Evolutionary conservation across 2,797 vertebrate species (phyloP).

Genomic region (Todus mexicanus): DNA sequence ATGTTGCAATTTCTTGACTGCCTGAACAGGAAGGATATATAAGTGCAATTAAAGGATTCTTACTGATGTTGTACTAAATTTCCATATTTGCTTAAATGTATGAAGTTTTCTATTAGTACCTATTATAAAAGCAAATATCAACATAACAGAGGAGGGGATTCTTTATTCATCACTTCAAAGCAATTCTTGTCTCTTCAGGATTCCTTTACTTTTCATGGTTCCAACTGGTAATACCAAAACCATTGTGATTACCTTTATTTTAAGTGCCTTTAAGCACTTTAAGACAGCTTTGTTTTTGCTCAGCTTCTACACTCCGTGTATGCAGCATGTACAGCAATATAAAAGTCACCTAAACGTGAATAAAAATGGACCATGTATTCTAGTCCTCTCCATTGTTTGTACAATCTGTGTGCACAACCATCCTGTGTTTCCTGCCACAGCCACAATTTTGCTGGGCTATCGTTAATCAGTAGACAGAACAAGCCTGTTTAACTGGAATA

Average conservation of each 20-base stretch:
- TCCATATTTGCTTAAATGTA: not conserved
- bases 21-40: not conserved
- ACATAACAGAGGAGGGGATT: not conserved
- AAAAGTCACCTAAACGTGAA: not conserved
- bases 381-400: not conserved
- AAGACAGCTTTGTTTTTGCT: not conserved
- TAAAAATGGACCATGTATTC: not conserved
- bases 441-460: not conserved
- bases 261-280: not conserved
- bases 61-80: not conserved
- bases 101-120: not conserved
- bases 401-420: not conserved
- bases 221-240: not conserved
- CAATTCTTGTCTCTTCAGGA: not conserved
- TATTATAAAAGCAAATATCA: rapidly evolving
- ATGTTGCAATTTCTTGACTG: not conserved
- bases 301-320: not conserved
- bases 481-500: not conserved
- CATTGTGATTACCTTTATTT: not conserved
- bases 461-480: not conserved
- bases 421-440: not conserved
- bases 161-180: not conserved
- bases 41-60: not conserved
- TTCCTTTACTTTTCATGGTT: not conserved
- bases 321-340: not conserved